A percentile compares a stretch with the other conserved stretches of the same genome.
Evolutionary conservation across 2,888 invertebrate genomes (phyloP).

Genomic region (Tricholauxania praeusta): DNA sequence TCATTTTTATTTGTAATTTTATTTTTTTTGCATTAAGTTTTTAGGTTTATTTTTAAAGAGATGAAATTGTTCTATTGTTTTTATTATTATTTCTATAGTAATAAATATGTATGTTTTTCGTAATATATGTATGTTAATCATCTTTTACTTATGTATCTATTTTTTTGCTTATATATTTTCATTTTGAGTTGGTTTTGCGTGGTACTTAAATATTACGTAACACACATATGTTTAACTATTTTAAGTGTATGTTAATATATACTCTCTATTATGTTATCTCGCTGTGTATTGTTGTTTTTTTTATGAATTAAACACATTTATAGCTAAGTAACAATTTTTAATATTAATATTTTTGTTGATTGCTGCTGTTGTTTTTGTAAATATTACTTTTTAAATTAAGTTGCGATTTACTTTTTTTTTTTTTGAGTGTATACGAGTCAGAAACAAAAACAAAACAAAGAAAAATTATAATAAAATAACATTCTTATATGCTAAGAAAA

Average conservation of each 20-base stretch:
- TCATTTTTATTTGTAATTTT: constrained; percentile 3
- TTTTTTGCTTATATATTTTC: constrained; percentile 43
- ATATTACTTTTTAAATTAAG: constrained; percentile 32
- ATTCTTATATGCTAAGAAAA: constrained; percentile 55
- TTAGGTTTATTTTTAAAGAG: constrained; percentile 48
- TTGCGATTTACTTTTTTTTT: constrained; percentile 31
- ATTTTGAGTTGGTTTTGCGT: constrained; percentile 41
- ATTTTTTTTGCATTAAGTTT: constrained; percentile 42
- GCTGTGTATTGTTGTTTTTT: constrained; percentile 3
- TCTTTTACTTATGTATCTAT: constrained; percentile 25
- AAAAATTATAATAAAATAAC: constrained; percentile 43
- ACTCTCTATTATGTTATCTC: constrained; percentile 32
- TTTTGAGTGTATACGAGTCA: constrained; percentile 52
- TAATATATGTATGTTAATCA: not conserved
- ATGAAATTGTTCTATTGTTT: constrained; percentile 53
- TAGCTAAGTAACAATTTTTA: constrained; percentile 6
- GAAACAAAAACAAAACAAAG: constrained; percentile 50
- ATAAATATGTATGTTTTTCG: constrained; percentile 15
- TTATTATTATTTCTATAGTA: constrained; percentile 25
- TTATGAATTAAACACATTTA: not conserved
- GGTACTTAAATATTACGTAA: constrained; percentile 46
- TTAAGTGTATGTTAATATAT: constrained; percentile 23
- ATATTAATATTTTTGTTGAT: constrained; percentile 42
- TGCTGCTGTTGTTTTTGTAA: constrained; percentile 29
- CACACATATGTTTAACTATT: constrained; percentile 44